Conservation (phyloP, 2,888 invertebrate genomes). For the Icerya purchasi region DNA sequence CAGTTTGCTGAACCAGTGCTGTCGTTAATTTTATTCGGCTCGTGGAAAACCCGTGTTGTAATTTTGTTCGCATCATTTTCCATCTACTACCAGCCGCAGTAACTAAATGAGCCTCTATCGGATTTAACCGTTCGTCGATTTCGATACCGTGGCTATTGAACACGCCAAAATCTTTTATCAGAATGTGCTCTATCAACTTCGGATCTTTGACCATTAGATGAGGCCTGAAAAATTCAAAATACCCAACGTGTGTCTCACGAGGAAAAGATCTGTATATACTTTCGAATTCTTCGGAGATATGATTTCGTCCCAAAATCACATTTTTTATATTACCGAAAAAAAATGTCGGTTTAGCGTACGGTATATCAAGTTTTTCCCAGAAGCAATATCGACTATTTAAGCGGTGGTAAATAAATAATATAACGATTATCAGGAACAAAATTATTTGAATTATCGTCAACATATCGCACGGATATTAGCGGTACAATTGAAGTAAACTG, state of each 20-base stretch:
- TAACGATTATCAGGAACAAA: not conserved
- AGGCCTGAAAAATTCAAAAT: conserved; percentile 29
- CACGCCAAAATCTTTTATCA: conserved; percentile 28
- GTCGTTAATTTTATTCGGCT: conserved; percentile 33
- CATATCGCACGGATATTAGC: too few species aligned
- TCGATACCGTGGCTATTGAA: conserved; percentile 28
- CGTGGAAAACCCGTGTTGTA: conserved; percentile 32
- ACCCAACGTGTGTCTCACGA: conserved; percentile 25
- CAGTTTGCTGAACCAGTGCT: conserved; percentile 24
- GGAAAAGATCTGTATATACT: conserved; percentile 10
- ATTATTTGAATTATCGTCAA: too few species aligned
- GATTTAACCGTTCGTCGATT: conserved; percentile 19
- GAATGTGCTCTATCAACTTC: conserved; percentile 27
- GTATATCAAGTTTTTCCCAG: conserved; percentile 25
- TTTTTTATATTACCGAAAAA: conserved; percentile 26
- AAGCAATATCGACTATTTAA: conserved; percentile 23
- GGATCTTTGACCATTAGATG: conserved; percentile 27
- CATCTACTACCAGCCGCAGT: conserved; percentile 29
- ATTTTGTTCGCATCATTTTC: conserved; percentile 29
- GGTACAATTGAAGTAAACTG: too few species aligned
- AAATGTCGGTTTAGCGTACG: conserved; percentile 23
- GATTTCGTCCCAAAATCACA: conserved; percentile 21
- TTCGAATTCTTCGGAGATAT: conserved; percentile 11
- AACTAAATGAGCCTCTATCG: conserved; percentile 25
- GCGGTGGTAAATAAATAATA: conserved; percentile 21